Evolutionary conservation across 2,113 vertebrate genomes (phyloP), one percentile per base, ranked within the genome.

Genomic region (Gavialis gangeticus): DNA sequence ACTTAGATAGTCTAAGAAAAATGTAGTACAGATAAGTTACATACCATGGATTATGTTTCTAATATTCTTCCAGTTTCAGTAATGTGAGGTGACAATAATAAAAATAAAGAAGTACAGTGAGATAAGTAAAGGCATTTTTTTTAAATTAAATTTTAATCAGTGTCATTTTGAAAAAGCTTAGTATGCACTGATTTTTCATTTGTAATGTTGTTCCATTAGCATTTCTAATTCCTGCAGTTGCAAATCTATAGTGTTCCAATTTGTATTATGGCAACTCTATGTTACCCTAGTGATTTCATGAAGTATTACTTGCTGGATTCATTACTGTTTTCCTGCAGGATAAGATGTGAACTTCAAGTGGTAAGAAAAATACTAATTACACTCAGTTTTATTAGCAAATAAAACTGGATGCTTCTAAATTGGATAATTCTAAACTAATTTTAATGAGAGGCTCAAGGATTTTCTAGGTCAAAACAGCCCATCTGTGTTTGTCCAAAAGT

Each of bases 171-270:
- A 85, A 75, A 11, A 37, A 62, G 66, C 14, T 56, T 69, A 71
- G 24, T 22, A 4, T 17, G 22, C n/a, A 69, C 21, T 46, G 79
- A 3, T 76, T n/a, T 87, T 91, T 64, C 79, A 27, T 14, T 79
- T 84, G 80, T 46, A 80, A 75, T n/a, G 86, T 17, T 79, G n/a
- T n/a, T 25, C 54, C 2, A 3, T 34, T 46, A 66, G 21, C n/a
- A 62, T 85, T 94, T 85, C 58, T 46, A 75, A 56, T 22, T 80
- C 46, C 46, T 87, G 63, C 27, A 55, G n/a, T 4, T n/a, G 76
- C 7, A 92, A 89, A 91, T 62, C 27, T 78, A 24, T 11, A 46
- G 5, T 78, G 12, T 83, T 95, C 63, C 75, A 30, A 85, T 80
- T 83, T 54, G n/a, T 87, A 71, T 60, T 71, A 66, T 0, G 75